Conservation (phyloP, 2,888 invertebrate species). For the Agrilus mali region DNA sequence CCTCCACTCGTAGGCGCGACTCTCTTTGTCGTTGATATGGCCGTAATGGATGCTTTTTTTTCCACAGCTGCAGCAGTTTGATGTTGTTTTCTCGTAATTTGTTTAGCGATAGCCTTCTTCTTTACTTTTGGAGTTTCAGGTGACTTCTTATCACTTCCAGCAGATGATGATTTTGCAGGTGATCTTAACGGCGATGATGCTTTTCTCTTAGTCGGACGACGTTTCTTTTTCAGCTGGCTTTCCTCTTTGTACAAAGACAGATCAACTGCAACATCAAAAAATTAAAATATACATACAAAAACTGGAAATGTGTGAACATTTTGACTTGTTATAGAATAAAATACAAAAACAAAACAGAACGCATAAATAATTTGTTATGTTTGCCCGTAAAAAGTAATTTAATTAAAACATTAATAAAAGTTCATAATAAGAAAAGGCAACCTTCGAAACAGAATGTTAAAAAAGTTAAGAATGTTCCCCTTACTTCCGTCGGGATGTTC, state of each 20-base stretch:
- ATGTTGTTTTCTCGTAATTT: slow-evolving; percentile 9
- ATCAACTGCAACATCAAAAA: slow-evolving; percentile 47
- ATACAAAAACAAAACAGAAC: not conserved
- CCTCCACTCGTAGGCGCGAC: slow-evolving; percentile 7
- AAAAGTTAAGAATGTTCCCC: slow-evolving; percentile 36
- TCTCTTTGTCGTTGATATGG: slow-evolving; percentile 3
- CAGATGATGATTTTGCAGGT: slow-evolving; percentile 5
- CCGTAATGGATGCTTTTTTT: slow-evolving; percentile 8
- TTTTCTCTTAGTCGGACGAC: slow-evolving; percentile 31
- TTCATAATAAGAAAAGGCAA: not conserved
- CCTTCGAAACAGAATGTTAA: not conserved
- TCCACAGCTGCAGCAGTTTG: slow-evolving; percentile 4
- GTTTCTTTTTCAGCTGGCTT: slow-evolving; percentile 49
- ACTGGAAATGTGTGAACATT: no score
- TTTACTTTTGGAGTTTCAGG: slow-evolving; percentile 12
- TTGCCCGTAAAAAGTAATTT: no score
- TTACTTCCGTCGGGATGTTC: slow-evolving; percentile 78
- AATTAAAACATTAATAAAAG: no score
- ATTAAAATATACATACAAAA: slow-evolving; percentile 17
- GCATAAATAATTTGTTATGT: no score
- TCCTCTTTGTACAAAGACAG: slow-evolving; percentile 73
- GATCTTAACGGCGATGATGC: slow-evolving; percentile 15
- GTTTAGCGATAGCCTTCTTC: slow-evolving; percentile 6
- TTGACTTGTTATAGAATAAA: not conserved
- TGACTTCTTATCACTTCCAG: slow-evolving; percentile 14